phyloP scores from a whole-genome alignment of 2,113 vertebrate species.

The Planiliza haematocheilus region DNA sequence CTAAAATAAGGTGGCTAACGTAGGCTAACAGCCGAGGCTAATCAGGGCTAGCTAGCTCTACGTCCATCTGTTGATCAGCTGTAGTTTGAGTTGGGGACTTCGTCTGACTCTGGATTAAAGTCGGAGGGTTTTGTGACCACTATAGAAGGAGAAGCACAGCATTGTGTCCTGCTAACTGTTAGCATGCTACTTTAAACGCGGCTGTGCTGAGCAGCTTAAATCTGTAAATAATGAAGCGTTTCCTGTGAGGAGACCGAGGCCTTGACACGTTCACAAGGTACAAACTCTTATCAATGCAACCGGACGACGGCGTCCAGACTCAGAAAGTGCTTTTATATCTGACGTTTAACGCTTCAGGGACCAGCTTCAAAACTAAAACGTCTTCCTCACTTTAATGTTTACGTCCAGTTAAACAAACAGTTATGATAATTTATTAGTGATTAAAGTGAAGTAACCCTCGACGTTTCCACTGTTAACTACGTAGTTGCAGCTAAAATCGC shows the following conservation, averaged over 20 bases:
- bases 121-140: slow-evolving; percentile 43
- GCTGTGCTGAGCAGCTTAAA: slow-evolving; percentile 47
- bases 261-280: slow-evolving; percentile 64
- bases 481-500: not conserved
- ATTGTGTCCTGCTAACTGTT: slow-evolving; percentile 40
- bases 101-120: too few relatives aligned
- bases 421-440: too few relatives aligned
- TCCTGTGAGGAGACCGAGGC: slow-evolving; percentile 48
- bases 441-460: not conserved
- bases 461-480: not conserved
- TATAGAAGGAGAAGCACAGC: slow-evolving; percentile 47
- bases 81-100: too few relatives aligned
- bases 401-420: not conserved
- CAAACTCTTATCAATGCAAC: slow-evolving; percentile 71
- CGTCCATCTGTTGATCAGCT: too few relatives aligned
- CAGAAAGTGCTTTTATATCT: slow-evolving; percentile 66
- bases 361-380: not conserved
- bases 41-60: too few relatives aligned
- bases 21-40: too few relatives aligned
- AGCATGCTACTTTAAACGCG: slow-evolving; percentile 32
- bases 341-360: slow-evolving; percentile 29
- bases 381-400: not conserved
- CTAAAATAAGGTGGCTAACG: too few relatives aligned
- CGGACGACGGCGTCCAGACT: slow-evolving; percentile 2
- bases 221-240: too few relatives aligned